Evolutionary conservation across 2,888 invertebrate species (phyloP).

Genomic region (Trichogramma evanescens): DNA sequence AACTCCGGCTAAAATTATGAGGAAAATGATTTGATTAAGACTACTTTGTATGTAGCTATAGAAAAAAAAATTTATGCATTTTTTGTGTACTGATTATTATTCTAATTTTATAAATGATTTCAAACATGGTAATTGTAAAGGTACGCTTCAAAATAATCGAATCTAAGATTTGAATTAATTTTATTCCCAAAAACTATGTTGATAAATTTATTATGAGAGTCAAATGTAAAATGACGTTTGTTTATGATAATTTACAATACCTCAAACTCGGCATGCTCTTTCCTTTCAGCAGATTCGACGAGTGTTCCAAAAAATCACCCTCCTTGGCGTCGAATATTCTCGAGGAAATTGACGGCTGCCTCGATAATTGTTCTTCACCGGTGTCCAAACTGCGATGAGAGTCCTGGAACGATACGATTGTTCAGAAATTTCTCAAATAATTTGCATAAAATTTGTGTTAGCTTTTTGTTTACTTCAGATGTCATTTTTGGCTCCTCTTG

Average conservation of each 20-base stretch:
- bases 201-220: neutral
- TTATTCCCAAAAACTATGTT: too few relatives aligned
- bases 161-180: too few relatives aligned
- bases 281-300: conserved; percentile 77
- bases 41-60: too few relatives aligned
- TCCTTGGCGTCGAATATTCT: conserved; percentile 54
- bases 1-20: too few relatives aligned
- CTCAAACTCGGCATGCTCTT: conserved; percentile 95
- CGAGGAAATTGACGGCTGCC: conserved; percentile 63
- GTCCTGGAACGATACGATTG: conserved; percentile 52
- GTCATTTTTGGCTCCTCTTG: conserved; percentile 58
- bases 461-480: conserved; percentile 17
- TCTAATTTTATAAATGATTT: too few relatives aligned
- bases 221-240: neutral
- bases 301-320: conserved; percentile 50
- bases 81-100: too few relatives aligned
- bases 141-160: too few relatives aligned
- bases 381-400: conserved; percentile 77
- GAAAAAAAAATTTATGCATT: too few relatives aligned
- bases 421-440: too few relatives aligned
- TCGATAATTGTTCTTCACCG: conserved; percentile 66
- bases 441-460: conserved; percentile 19
- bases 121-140: too few relatives aligned
- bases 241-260: conserved; percentile 48
- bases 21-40: too few relatives aligned